phyloP scores from a whole-genome alignment of 1,140 invertebrate species.

The Contarinia nasturtii region DNA sequence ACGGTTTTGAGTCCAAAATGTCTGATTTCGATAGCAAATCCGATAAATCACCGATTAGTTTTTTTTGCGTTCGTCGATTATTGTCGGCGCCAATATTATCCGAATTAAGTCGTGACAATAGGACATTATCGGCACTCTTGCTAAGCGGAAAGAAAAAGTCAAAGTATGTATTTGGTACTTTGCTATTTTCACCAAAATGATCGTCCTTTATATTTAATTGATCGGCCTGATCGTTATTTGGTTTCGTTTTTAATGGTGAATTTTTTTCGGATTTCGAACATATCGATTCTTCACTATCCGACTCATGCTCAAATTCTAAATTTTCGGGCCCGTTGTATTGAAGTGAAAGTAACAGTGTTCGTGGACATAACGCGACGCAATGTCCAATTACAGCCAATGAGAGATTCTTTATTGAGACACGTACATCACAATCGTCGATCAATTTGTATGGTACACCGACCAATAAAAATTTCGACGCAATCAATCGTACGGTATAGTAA shows the following conservation, averaged over 20 bases:
- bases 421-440: constrained; percentile 41
- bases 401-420: constrained; percentile 66
- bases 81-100: not conserved
- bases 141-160: constrained; percentile 12
- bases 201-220: constrained; percentile 21
- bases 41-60: not conserved
- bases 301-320: not conserved
- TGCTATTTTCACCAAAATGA: constrained; percentile 16
- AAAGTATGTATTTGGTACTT: constrained; percentile 10
- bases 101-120: constrained; percentile 3
- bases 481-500: constrained; percentile 16
- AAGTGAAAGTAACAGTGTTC: constrained; percentile 36
- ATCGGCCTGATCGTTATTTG: not conserved
- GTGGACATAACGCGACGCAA: constrained; percentile 42
- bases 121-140: constrained; percentile 16
- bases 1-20: constrained; percentile 10
- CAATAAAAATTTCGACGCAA: constrained; percentile 39
- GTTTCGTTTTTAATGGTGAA: not conserved
- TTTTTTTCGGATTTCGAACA: not conserved
- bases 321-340: constrained; percentile 14
- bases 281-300: not conserved
- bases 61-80: not conserved
- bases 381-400: constrained; percentile 49
- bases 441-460: constrained; percentile 32
- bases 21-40: constrained; percentile 14